Conservation (phyloP, 2,797 vertebrate genomes). For the Helarctos malayanus region DNA sequence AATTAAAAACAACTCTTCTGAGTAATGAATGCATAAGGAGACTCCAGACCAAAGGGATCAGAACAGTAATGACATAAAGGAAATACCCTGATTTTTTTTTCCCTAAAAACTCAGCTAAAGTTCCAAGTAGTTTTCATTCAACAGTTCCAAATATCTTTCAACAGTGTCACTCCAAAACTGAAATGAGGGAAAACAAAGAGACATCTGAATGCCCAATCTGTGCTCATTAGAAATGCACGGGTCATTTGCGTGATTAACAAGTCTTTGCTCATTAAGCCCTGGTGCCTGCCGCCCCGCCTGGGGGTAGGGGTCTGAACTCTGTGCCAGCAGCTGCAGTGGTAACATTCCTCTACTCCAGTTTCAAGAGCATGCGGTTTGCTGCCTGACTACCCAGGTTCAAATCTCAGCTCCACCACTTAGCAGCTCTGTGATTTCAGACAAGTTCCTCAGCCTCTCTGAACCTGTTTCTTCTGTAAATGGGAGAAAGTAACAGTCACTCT, state of each 20-base stretch:
- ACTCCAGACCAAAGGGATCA: constrained; percentile 31
- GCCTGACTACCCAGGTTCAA: neutral
- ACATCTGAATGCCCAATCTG: neutral
- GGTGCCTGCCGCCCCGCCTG: neutral
- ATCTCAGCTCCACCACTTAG: neutral
- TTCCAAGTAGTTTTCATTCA: constrained; percentile 69
- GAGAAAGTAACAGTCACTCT: neutral
- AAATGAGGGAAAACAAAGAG: constrained; percentile 56
- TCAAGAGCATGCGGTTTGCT: neutral
- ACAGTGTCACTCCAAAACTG: constrained; percentile 46
- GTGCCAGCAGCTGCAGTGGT: neutral
- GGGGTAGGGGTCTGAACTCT: neutral
- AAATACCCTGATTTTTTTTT: constrained; percentile 57
- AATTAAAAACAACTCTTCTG: constrained; percentile 57
- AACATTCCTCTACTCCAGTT: neutral
- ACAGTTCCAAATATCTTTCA: constrained; percentile 65
- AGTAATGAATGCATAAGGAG: constrained; percentile 55
- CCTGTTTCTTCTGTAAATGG: constrained; percentile 11
- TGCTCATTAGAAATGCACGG: constrained; percentile 48
- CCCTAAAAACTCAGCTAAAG: constrained; percentile 59
- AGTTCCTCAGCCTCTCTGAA: neutral
- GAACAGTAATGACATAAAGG: constrained; percentile 56
- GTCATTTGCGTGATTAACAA: constrained; percentile 46
- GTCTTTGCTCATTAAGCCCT: neutral
- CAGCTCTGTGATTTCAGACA: neutral